Evolutionary conservation across 2,888 invertebrate species (phyloP).

Genomic region (Macrophya annulata): DNA sequence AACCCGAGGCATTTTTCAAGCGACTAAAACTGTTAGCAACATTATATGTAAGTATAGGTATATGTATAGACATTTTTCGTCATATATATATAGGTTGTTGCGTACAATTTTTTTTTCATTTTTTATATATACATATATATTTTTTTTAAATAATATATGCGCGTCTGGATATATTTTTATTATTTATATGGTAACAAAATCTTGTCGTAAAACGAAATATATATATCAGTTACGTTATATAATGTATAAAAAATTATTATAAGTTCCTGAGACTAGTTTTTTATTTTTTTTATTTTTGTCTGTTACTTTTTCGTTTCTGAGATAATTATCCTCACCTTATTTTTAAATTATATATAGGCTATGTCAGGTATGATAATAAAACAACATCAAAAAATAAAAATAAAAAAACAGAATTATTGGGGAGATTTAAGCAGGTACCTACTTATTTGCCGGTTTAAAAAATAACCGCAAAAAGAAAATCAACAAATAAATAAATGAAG

Average conservation of each 20-base stretch:
- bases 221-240: not conserved
- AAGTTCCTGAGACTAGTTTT: too few species aligned
- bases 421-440: not conserved
- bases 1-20: not conserved
- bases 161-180: not conserved
- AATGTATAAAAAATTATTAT: not conserved
- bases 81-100: not conserved
- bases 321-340: too few species aligned
- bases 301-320: too few species aligned
- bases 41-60: not conserved
- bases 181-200: not conserved
- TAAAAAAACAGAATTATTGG: too few species aligned
- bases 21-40: not conserved
- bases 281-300: too few species aligned
- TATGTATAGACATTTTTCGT: not conserved
- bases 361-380: too few species aligned
- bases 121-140: not conserved
- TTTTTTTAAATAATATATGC: too few species aligned
- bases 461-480: not conserved
- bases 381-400: not conserved
- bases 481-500: too few species aligned
- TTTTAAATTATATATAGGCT: too few species aligned
- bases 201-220: not conserved
- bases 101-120: not conserved
- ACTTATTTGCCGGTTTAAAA: not conserved